A percentile compares a stretch with the other conserved stretches of the same genome.
Evolutionary conservation across 92 coral and sea anemone genomes (phyloP).

Genomic region (Zoanthus solanderi): DNA sequence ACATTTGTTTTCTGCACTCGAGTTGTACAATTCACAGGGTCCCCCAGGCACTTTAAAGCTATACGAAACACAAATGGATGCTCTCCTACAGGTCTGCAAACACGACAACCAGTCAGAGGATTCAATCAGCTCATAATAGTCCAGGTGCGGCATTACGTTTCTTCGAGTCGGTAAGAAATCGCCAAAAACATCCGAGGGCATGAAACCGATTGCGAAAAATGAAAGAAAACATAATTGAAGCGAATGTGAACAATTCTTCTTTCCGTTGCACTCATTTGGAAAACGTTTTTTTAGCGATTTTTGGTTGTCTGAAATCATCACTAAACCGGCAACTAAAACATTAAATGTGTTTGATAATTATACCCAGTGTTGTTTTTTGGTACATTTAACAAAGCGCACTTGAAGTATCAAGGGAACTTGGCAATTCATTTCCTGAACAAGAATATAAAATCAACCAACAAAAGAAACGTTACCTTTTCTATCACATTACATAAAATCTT

Average conservation of each 20-base stretch:
- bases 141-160: not conserved
- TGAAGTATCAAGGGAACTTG: too few species aligned
- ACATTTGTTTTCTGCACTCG: too few species aligned
- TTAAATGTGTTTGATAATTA: too few species aligned
- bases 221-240: not conserved
- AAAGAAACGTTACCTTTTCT: too few species aligned
- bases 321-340: not conserved
- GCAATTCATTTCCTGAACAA: too few species aligned
- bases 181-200: not conserved
- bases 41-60: not conserved
- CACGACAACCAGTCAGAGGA: not conserved
- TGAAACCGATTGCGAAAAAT: not conserved
- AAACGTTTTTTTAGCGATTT: not conserved
- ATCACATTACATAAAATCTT: too few species aligned
- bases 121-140: not conserved
- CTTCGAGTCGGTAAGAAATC: not conserved
- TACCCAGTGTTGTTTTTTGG: too few species aligned
- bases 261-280: too few species aligned
- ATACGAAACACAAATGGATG: not conserved
- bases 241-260: too few species aligned
- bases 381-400: too few species aligned
- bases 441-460: too few species aligned
- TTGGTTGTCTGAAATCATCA: not conserved
- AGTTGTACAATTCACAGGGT: too few species aligned
- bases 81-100: not conserved